Conservation (phyloP, 2,888 invertebrate species). For the Lasioglossum leucozonium region DNA sequence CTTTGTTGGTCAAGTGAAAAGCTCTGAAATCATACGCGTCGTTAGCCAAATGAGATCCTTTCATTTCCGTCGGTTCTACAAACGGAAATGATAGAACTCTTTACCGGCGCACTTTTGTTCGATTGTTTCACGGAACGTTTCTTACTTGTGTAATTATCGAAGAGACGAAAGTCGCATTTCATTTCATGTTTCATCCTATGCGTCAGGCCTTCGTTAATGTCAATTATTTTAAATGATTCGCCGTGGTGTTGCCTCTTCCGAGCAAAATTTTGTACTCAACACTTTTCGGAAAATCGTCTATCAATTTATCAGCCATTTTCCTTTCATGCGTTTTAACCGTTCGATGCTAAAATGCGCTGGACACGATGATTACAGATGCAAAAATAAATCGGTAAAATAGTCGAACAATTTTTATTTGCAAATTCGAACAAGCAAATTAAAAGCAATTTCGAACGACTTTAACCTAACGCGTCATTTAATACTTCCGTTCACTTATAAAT, state of each 20-base stretch:
- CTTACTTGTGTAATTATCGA: conserved; percentile 30
- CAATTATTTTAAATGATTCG: neutral
- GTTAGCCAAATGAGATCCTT: conserved; percentile 63
- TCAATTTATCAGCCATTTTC: neutral
- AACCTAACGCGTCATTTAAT: no score
- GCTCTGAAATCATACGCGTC: conserved; percentile 58
- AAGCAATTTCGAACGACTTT: no score
- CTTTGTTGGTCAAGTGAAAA: conserved; percentile 35
- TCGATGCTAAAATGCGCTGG: neutral
- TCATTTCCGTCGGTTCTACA: conserved; percentile 44
- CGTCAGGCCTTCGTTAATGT: neutral
- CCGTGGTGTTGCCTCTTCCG: no score
- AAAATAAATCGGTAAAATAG: neutral
- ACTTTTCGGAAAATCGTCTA: neutral
- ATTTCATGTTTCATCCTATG: neutral
- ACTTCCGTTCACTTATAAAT: no score
- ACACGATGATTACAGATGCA: neutral
- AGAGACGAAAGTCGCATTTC: conserved; percentile 14
- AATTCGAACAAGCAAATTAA: no score
- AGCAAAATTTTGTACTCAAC: neutral
- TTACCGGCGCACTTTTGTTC: conserved; percentile 26
- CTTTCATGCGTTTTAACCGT: neutral
- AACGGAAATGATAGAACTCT: conserved; percentile 46
- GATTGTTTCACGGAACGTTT: conserved; percentile 33
- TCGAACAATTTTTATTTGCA: neutral